Conservation (phyloP, 23 tunicate species). For the Trididemnum clinides region DNA sequence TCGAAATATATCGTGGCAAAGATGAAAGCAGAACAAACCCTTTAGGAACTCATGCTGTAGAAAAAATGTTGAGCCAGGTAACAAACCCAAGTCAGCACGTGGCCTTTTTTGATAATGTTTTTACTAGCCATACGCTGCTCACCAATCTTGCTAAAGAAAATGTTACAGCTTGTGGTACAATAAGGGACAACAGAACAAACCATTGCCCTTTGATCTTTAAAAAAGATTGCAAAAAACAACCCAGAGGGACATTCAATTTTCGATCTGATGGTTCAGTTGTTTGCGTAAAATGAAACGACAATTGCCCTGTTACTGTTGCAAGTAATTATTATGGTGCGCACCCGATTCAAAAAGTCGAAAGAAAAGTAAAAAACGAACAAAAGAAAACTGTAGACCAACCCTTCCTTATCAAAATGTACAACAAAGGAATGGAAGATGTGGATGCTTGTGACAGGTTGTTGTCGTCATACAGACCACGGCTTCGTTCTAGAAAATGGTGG, state of each 20-base stretch:
- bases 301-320: not conserved
- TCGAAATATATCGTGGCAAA: constrained; percentile 6
- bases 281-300: constrained; percentile 19
- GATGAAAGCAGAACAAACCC: not conserved
- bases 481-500: constrained; percentile 26
- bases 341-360: constrained; percentile 9
- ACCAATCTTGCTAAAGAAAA: constrained; percentile 12
- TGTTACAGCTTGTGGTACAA: constrained; percentile 11
- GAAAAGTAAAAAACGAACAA: constrained; percentile 15
- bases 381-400: constrained; percentile 3
- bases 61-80: not conserved
- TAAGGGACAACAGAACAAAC: constrained; percentile 2
- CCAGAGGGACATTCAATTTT: constrained; percentile 7
- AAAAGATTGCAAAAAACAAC: constrained; percentile 2
- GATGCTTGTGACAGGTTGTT: not conserved
- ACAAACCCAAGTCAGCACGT: not conserved
- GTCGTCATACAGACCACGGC: constrained; percentile 20
- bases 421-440: constrained; percentile 4
- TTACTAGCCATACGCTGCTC: constrained; percentile 8
- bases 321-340: not conserved
- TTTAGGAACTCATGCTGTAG: not conserved
- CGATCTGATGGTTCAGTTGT: constrained; percentile 8
- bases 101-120: constrained; percentile 1
- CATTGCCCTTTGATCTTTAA: not conserved
- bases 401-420: constrained; percentile 1